Conservation (phyloP, 2,113 vertebrate genomes). For the Passer domesticus region DNA sequence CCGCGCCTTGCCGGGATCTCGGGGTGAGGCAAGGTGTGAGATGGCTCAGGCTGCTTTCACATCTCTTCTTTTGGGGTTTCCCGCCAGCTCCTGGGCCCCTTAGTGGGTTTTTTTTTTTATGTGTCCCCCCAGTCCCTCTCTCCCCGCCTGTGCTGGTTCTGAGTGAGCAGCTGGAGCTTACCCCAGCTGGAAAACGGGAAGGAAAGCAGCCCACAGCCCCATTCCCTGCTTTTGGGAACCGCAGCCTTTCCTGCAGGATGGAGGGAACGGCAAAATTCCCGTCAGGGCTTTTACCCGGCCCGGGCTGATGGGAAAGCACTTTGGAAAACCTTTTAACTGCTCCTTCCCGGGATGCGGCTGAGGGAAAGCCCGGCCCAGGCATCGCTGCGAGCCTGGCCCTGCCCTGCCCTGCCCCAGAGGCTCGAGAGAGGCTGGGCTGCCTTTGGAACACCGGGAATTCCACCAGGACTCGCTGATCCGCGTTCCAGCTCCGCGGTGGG, state of each 20-base stretch:
- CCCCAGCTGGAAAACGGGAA: neutral
- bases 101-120: accelerated
- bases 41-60: neutral
- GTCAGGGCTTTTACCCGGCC: neutral
- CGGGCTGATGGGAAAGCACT: neutral
- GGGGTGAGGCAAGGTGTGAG: neutral
- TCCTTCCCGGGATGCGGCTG: neutral
- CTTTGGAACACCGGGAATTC: neutral
- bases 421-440: accelerated
- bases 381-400: neutral
- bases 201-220: neutral
- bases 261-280: accelerated
- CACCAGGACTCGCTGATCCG: accelerated
- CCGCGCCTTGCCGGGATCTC: neutral
- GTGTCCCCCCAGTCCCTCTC: accelerated
- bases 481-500: neutral
- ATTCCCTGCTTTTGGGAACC: neutral
- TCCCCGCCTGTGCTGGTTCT: accelerated
- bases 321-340: neutral
- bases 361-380: neutral
- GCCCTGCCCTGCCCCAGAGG: neutral
- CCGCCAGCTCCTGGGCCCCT: accelerated
- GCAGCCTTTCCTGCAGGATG: neutral
- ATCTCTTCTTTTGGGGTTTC: neutral
- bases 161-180: accelerated